phyloP scores from a whole-genome alignment of 2,113 vertebrate genomes.

The Percina caprodes region DNA sequence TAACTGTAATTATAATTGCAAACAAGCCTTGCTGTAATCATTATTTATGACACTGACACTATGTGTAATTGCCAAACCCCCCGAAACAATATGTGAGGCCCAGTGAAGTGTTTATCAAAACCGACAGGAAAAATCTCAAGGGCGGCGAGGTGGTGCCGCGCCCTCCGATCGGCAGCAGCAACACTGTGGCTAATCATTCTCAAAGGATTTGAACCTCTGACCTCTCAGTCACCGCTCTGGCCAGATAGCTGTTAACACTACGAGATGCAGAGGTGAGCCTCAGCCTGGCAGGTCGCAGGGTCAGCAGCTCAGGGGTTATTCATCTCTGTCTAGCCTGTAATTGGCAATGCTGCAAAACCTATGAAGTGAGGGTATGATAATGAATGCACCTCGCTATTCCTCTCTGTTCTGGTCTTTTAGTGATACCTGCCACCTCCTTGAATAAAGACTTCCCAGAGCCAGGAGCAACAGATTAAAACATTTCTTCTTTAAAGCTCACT shows the following conservation, averaged over 20 bases:
- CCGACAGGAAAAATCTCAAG: slow-evolving; percentile 61
- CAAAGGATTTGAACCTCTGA: slow-evolving; percentile 59
- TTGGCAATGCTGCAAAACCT: slow-evolving; percentile 44
- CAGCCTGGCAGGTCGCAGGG: slow-evolving; percentile 28
- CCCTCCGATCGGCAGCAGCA: background rate
- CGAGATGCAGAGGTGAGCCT: slow-evolving; percentile 39
- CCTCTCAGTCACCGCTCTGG: slow-evolving; percentile 29
- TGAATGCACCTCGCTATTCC: slow-evolving; percentile 2
- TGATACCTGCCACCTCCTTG: background rate
- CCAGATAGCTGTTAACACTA: slow-evolving; percentile 38
- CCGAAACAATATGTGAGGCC: slow-evolving; percentile 50
- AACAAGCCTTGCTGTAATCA: slow-evolving; percentile 73
- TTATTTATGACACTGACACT: slow-evolving; percentile 77
- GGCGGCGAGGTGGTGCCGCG: slow-evolving; percentile 34
- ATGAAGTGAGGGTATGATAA: background rate
- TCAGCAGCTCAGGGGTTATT: slow-evolving; percentile 48
- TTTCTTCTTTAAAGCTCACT: background rate
- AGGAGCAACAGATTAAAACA: background rate
- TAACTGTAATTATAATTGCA: slow-evolving; percentile 80
- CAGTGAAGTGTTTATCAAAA: slow-evolving; percentile 67
- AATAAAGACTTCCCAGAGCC: background rate
- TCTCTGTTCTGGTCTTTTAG: background rate
- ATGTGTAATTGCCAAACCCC: slow-evolving; percentile 60
- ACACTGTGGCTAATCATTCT: slow-evolving; percentile 18
- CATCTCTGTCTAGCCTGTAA: slow-evolving; percentile 56